These are phyloP conservation scores for Orthosia incerta DNA, from an alignment of 2,888 invertebrate genomes.

Conservation along the genomic window DNA sequence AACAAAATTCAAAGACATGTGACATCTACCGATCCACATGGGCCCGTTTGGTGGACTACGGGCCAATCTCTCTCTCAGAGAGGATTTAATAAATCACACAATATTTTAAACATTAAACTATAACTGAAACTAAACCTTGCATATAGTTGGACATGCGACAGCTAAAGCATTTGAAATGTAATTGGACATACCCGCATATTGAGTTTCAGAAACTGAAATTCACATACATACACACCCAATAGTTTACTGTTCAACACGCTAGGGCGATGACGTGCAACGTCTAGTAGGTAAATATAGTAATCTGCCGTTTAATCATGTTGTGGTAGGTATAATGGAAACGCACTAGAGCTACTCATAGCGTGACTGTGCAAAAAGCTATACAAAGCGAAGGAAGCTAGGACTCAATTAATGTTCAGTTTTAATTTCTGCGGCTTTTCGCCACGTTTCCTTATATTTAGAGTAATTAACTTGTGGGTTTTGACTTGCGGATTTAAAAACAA, in stretches of 20 bases:
- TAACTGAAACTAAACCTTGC: too few species aligned
- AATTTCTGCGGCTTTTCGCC: slow-evolving; percentile 68
- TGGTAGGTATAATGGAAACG: slow-evolving; percentile 61
- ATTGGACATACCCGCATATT: too few species aligned
- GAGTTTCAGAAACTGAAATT: too few species aligned
- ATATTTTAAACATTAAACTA: too few species aligned
- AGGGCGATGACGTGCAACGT: neutral
- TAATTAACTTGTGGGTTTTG: slow-evolving; percentile 27
- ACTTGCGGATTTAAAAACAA: slow-evolving; percentile 5
- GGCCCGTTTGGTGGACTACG: too few species aligned
- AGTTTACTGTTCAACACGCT: neutral
- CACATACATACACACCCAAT: too few species aligned
- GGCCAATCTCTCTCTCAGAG: too few species aligned
- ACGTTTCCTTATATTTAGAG: slow-evolving; percentile 55
- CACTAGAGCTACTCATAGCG: slow-evolving; percentile 59
- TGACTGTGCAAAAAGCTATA: slow-evolving; percentile 67
- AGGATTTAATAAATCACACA: too few species aligned
- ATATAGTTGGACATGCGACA: too few species aligned
- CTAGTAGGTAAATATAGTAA: neutral
- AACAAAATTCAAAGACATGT: too few species aligned
- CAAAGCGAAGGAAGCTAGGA: slow-evolving; percentile 66
- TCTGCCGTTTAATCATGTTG: neutral
- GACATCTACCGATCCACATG: too few species aligned
- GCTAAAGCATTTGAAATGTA: too few species aligned
- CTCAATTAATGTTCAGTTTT: slow-evolving; percentile 70